phyloP scores from a whole-genome alignment of 2,797 vertebrate genomes.

The Epinephelus coioides region DNA sequence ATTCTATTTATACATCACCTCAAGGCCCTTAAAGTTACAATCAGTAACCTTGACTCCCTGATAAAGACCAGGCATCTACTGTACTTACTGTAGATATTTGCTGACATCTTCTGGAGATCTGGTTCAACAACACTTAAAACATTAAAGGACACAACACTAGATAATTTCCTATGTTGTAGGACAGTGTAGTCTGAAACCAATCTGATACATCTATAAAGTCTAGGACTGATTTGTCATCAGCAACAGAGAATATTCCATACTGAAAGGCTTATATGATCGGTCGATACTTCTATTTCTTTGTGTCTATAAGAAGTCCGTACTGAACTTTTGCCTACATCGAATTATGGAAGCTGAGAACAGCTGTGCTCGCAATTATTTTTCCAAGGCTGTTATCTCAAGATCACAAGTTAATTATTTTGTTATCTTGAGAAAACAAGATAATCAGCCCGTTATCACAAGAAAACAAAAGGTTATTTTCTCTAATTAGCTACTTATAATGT shows the following conservation, averaged over 20 bases:
- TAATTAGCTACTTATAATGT: too few species aligned
- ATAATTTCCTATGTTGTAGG: neutral
- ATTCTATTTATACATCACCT: neutral
- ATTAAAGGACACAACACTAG: neutral
- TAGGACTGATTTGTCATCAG: neutral
- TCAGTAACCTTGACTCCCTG: conserved; percentile 15
- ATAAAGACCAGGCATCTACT: neutral
- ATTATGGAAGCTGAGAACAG: too few species aligned
- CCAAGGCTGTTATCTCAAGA: too few species aligned
- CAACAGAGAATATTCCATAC: neutral
- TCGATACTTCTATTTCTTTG: neutral
- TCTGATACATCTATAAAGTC: neutral
- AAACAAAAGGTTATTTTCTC: too few species aligned
- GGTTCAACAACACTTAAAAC: conserved; percentile 44
- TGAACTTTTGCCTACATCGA: neutral
- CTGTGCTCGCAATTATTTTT: too few species aligned
- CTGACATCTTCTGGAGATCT: conserved; percentile 78
- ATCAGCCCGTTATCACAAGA: too few species aligned
- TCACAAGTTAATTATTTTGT: too few species aligned
- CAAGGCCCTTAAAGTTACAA: neutral
- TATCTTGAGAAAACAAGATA: too few species aligned
- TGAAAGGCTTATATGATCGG: neutral
- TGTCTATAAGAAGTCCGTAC: neutral
- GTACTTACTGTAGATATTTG: conserved; percentile 50
- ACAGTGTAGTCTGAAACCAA: neutral